Percentiles rank a stretch among this genome's conserved stretches.
These are phyloP conservation scores for Tryphoninae sp. DNA, from an alignment of 2,888 invertebrate species.

Conservation along the genomic window DNA sequence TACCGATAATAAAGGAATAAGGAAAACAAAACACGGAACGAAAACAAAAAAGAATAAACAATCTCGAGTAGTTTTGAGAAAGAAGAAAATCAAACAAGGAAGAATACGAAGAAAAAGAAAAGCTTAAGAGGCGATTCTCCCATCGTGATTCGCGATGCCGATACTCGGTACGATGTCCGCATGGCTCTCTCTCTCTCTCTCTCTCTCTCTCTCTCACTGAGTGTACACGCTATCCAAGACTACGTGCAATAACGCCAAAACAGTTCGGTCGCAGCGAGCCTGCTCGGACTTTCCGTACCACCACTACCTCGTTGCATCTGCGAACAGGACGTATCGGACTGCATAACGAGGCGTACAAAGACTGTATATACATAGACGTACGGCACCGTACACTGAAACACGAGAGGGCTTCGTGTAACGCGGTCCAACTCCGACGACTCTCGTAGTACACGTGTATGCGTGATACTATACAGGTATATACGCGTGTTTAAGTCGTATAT, in stretches of 20 bases:
- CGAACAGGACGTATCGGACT: slow-evolving; percentile 48
- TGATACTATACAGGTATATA: slow-evolving; percentile 2
- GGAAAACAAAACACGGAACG: slow-evolving; percentile 9
- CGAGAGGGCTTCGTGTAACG: slow-evolving; percentile 1
- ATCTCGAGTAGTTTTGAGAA: slow-evolving; percentile 9
- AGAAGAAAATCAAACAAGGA: slow-evolving; percentile 16
- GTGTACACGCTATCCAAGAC: neutral
- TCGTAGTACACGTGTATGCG: slow-evolving; percentile 3
- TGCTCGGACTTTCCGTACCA: slow-evolving; percentile 46
- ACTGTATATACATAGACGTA: slow-evolving; percentile 3
- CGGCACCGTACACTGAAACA: slow-evolving; percentile 18
- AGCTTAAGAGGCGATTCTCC: slow-evolving; percentile 36
- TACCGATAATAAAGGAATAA: slow-evolving; percentile 17
- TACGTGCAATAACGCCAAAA: slow-evolving; percentile 67
- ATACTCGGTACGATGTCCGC: slow-evolving; percentile 11
- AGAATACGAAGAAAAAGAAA: neutral
- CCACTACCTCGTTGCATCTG: slow-evolving; percentile 42
- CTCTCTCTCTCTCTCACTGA: neutral
- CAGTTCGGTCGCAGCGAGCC: slow-evolving; percentile 51
- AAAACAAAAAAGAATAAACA: neutral
- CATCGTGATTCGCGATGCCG: slow-evolving; percentile 52
- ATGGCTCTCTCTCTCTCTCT: neutral
- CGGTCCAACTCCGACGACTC: slow-evolving; percentile 6
- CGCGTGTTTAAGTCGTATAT: neutral
- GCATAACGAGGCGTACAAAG: slow-evolving; percentile 55